Evolutionary conservation across 2,113 vertebrate genomes (phyloP), one percentile per base, ranked within the genome.

Genomic region (Thalassoma bifasciatum): DNA sequence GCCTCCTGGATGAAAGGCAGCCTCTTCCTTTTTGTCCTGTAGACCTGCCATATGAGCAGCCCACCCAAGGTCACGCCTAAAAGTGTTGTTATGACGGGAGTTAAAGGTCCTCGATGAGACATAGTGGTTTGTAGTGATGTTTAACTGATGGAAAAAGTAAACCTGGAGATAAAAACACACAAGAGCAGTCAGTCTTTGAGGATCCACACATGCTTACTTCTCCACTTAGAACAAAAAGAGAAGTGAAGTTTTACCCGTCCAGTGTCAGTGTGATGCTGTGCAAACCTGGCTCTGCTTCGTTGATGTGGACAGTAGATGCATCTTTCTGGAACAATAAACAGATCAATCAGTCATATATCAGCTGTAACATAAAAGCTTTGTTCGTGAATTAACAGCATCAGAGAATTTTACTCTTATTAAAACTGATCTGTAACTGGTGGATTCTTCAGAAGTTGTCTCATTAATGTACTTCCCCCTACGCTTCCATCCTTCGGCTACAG

Each of bases 31-130:
- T 89, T 60, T 0, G 71, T 70, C 53, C 68, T 66, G 61, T 94
- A 65, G 5, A 93, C 91, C 50, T 89, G 95, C 98, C 98, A 99
- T 54, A 96, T 53, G 61, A 96, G 83, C 72, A 99, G 91, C 2
- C 95, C 96, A 5, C 96, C 96, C 1, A 96, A 14, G 0, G 95
- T 92, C 14, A 95, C 89, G 16, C 96, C 95, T 37, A 99, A 77
- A 10, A 99, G 77, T 1, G 97, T 92, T 0, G 90, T 95, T 54
- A 97, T 79, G 50, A 95, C 93, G 38, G 95, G 89, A 0, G 95
- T 92, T 30, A 96, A 53, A 10, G 92, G 86, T 26, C 93, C 93
- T 68, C 94, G 95, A 71, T 83, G 95, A 89, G 94, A 92, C 97
- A 99, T 99, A 71, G 2, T 63, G 62, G 53, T n/a, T 59, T 38